Evolutionary conservation across 2,113 vertebrate genomes (phyloP).

Genomic region (Pipa parva): DNA sequence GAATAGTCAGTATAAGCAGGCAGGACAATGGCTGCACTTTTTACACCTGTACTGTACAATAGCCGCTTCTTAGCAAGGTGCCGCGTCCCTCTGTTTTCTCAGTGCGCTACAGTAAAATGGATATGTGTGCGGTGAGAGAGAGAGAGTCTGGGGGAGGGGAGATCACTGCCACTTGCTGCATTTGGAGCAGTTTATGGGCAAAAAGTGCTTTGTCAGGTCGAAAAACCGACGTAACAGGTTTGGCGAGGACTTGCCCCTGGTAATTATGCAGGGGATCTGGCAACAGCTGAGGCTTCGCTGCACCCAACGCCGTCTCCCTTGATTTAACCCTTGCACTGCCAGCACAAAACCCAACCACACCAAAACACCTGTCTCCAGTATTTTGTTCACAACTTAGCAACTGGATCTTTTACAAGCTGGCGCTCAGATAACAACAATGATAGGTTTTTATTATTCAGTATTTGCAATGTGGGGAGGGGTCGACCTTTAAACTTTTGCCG

Average conservation of each 20-base stretch:
- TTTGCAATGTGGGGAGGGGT: too few species aligned
- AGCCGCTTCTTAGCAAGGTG: neutral
- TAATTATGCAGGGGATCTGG: slow-evolving; percentile 27
- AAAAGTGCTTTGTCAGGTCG: slow-evolving; percentile 24
- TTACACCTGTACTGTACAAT: neutral
- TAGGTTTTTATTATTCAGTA: too few species aligned
- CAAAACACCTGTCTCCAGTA: too few species aligned
- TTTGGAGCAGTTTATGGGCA: slow-evolving; percentile 1
- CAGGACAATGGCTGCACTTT: neutral
- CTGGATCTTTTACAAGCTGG: too few species aligned
- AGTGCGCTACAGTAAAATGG: neutral
- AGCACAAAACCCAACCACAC: too few species aligned
- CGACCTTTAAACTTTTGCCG: too few species aligned
- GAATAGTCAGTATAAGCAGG: neutral
- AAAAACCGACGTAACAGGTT: slow-evolving; percentile 30
- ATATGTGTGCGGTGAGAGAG: neutral
- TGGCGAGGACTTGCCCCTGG: slow-evolving; percentile 22
- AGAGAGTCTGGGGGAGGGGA: neutral
- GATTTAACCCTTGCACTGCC: slow-evolving; percentile 6
- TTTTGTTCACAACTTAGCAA: too few species aligned
- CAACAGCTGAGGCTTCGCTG: slow-evolving; percentile 23
- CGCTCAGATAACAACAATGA: too few species aligned
- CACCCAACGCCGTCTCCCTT: neutral
- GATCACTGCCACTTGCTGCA: neutral
- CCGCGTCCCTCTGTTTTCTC: neutral